A percentile compares a stretch with the other conserved stretches of the same genome.
Conservation (phyloP, 2,113 vertebrate species). For the Australoheros scitulus region DNA sequence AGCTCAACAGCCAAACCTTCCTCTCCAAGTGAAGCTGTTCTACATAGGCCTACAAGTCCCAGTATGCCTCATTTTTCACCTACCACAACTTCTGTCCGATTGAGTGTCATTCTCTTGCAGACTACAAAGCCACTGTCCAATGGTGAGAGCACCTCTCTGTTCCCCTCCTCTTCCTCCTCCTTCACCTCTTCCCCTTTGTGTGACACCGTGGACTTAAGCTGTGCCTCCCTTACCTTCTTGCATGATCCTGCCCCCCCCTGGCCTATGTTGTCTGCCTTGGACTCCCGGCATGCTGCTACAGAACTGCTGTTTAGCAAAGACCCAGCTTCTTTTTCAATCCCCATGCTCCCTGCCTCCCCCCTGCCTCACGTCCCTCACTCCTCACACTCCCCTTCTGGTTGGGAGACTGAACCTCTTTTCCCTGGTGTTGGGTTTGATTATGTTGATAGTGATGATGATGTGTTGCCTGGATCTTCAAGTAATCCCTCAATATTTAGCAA, state of each 20-base stretch:
- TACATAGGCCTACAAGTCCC: constrained; percentile 79
- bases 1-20: constrained; percentile 73
- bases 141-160: constrained; percentile 90
- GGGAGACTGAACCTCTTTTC: constrained; percentile 69
- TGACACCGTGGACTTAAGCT: constrained; percentile 70
- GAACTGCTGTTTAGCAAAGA: constrained; percentile 82
- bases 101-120: constrained; percentile 81
- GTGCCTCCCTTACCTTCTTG: constrained; percentile 77
- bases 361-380: constrained; percentile 69
- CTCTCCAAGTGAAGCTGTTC: constrained; percentile 74
- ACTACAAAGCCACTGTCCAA: constrained; percentile 87
- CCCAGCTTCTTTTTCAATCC: constrained; percentile 65
- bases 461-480: constrained; percentile 83
- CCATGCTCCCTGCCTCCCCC: constrained; percentile 57
- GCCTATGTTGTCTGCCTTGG: constrained; percentile 86
- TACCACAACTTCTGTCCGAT: constrained; percentile 71
- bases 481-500: constrained; percentile 77
- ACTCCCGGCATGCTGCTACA: constrained; percentile 85
- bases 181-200: constrained; percentile 78
- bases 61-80: constrained; percentile 49
- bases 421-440: constrained; percentile 67
- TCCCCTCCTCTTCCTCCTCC: constrained; percentile 85
- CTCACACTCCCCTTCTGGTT: constrained; percentile 78
- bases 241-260: constrained; percentile 90
- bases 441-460: constrained; percentile 54